Conservation (phyloP, 53 echinoderm and acorn worm species). For the Zoroaster sp. region DNA sequence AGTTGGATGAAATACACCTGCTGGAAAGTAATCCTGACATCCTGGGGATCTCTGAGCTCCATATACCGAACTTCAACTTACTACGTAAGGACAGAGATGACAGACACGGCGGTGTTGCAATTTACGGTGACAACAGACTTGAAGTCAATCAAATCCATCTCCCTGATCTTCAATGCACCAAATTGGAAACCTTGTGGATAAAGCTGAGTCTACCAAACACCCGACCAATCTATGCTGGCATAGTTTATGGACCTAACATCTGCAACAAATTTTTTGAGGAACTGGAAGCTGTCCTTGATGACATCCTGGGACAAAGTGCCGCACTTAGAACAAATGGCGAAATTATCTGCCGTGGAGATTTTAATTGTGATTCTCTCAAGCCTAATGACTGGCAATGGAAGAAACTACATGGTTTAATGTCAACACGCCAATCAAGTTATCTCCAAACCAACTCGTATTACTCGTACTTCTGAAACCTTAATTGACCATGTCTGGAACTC, state of each 20-base stretch:
- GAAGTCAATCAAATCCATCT: background rate
- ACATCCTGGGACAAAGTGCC: background rate
- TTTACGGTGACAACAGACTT: background rate
- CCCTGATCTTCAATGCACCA: background rate
- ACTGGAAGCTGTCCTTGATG: background rate
- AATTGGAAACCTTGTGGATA: slow-evolving; percentile 2
- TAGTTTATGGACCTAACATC: slow-evolving; percentile 4
- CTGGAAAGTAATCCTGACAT: slow-evolving; percentile 24
- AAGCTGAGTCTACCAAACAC: slow-evolving; percentile 22
- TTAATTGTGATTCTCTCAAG: slow-evolving; percentile 11
- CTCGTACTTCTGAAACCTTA: background rate
- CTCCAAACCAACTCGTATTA: slow-evolving; percentile 26
- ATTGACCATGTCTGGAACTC: slow-evolving; percentile 12
- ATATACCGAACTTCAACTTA: background rate
- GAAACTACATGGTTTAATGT: background rate
- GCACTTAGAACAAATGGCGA: background rate
- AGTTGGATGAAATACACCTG: slow-evolving; percentile 41
- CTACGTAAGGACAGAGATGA: slow-evolving; percentile 11
- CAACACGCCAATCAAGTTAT: slow-evolving; percentile 22
- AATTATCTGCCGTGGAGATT: slow-evolving; percentile 17
- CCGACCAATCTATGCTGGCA: background rate
- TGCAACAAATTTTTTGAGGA: slow-evolving; percentile 13
- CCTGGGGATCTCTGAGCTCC: slow-evolving; percentile 1
- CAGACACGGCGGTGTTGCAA: slow-evolving; percentile 2
- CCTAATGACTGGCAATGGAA: slow-evolving; percentile 14